These are phyloP conservation scores for Pristionchus entomophagus DNA, from an alignment of 2,888 invertebrate species.

Conservation along the genomic window DNA sequence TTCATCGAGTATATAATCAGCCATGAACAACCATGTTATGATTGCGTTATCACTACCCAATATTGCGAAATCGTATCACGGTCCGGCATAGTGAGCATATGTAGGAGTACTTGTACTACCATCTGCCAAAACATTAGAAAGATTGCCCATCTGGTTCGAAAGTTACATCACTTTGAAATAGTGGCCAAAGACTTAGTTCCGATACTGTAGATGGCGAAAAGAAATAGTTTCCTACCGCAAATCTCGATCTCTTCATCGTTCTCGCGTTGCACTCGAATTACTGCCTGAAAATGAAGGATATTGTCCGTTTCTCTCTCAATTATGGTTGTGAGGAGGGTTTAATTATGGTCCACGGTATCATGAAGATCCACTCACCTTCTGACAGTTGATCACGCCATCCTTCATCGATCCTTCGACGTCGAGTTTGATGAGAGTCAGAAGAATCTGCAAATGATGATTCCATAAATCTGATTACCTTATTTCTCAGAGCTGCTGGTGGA, in stretches of 20 bases:
- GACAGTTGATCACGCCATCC: slow-evolving; percentile 58
- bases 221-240: slow-evolving; percentile 43
- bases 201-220: too few species aligned
- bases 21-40: too few species aligned
- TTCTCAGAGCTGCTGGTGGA: not conserved
- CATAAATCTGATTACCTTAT: not conserved
- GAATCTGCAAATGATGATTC: slow-evolving; percentile 79
- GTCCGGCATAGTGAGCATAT: too few species aligned
- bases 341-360: not conserved
- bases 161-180: too few species aligned
- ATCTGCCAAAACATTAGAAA: too few species aligned
- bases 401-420: slow-evolving; percentile 87
- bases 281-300: slow-evolving; percentile 51
- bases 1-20: too few species aligned
- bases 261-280: slow-evolving; percentile 54
- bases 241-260: slow-evolving; percentile 41
- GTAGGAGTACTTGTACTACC: too few species aligned
- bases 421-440: slow-evolving; percentile 92
- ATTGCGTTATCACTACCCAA: too few species aligned
- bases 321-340: too few species aligned
- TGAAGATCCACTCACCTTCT: slow-evolving; percentile 57
- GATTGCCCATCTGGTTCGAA: too few species aligned
- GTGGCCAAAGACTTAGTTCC: too few species aligned
- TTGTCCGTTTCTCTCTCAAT: not conserved
- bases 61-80: too few species aligned